Percentiles rank a stretch among this genome's conserved stretches.
These are phyloP conservation scores for Dolichallabes microphthalmus DNA, from an alignment of 2,113 vertebrate species.

Conservation along the genomic window DNA sequence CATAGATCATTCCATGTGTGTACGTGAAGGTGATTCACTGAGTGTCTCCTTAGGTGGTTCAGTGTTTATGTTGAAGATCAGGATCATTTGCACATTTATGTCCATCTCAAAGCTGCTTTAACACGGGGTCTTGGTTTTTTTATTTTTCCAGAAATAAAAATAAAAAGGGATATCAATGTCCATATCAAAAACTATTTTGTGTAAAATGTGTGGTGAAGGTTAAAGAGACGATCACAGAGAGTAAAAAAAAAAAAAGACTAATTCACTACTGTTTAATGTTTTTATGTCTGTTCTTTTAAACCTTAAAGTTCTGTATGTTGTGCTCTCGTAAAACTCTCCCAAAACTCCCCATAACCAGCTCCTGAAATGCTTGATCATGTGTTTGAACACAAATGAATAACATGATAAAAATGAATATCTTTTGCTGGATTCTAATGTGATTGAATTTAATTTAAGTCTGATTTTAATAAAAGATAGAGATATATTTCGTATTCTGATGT, in stretches of 20 bases:
- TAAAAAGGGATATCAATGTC: background rate
- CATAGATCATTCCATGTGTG: background rate
- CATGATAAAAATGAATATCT: background rate
- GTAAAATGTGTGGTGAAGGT: background rate
- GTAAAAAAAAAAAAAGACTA: background rate
- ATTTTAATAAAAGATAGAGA: constrained; percentile 18
- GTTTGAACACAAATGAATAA: background rate
- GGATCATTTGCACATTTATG: constrained; percentile 16
- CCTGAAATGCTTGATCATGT: background rate
- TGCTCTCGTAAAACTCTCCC: background rate
- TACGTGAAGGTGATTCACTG: too few relatives aligned
- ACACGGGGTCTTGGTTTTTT: too few relatives aligned
- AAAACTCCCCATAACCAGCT: too few relatives aligned
- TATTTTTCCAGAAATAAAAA: too few relatives aligned
- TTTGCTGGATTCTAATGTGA: background rate
- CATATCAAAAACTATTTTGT: too few relatives aligned
- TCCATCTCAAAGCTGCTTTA: background rate
- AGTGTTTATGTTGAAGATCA: background rate
- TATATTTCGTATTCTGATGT: background rate
- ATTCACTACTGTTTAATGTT: background rate
- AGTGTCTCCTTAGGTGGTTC: background rate
- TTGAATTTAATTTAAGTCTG: background rate
- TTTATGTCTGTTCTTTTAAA: background rate
- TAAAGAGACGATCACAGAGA: background rate
- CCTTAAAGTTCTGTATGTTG: background rate